Conservation (phyloP, 2,888 invertebrate species). For the Epirrhoe tristata region DNA sequence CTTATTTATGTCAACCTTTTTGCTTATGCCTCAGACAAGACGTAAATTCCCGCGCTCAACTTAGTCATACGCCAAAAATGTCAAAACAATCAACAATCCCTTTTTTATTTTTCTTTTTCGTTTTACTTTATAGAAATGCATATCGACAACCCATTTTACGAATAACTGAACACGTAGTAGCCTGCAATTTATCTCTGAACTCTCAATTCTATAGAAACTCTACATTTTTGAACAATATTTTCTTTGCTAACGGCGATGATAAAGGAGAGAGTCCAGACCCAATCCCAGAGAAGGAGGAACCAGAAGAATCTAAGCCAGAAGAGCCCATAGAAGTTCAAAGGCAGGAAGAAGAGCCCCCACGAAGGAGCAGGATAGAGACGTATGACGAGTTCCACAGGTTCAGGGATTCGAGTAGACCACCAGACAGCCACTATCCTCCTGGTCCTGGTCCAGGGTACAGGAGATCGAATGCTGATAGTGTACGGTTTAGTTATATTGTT, state of each 20-base stretch:
- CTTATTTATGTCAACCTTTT: no score
- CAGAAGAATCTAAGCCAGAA: conserved; percentile 23
- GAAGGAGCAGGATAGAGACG: conserved; percentile 55
- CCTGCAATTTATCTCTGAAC: conserved; percentile 8
- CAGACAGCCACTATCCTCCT: conserved; percentile 58
- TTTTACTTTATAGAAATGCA: conserved; percentile 27
- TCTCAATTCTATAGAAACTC: conserved; percentile 5
- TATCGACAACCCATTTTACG: background rate
- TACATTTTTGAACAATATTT: conserved; percentile 8
- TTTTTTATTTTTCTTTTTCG: conserved; percentile 19
- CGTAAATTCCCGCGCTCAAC: conserved; percentile 6
- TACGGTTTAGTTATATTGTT: conserved; percentile 22
- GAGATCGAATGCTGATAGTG: conserved; percentile 31
- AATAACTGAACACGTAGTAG: conserved; percentile 11
- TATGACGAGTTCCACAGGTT: conserved; percentile 59
- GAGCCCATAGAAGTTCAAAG: conserved; percentile 27
- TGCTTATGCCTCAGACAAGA: background rate
- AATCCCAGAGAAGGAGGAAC: conserved; percentile 7
- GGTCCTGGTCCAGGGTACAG: conserved; percentile 44
- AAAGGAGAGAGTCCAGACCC: conserved; percentile 22
- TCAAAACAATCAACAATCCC: conserved; percentile 12
- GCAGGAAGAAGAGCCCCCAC: conserved; percentile 34
- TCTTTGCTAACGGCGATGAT: conserved; percentile 24
- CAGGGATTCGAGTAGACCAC: conserved; percentile 57
- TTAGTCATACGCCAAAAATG: conserved; percentile 16